These are phyloP conservation scores for Cladorhizidae sp. DNA, from an alignment of 37 sponge, comb jelly and placozoan genomes.

Conservation along the genomic window DNA sequence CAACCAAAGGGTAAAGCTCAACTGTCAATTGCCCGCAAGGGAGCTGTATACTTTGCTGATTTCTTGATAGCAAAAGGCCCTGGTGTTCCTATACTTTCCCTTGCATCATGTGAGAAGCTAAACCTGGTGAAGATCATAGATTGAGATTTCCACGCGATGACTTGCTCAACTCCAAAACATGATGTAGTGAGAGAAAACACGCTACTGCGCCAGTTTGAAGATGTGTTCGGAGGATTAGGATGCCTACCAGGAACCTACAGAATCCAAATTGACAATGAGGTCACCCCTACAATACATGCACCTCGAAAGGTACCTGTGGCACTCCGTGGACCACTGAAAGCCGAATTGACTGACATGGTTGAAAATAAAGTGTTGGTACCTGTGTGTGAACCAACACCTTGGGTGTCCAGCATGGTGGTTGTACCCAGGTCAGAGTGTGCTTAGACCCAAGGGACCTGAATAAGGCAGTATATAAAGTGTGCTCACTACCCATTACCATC, in stretches of 20 bases:
- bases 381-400: conserved; percentile 51
- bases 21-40: too few species aligned
- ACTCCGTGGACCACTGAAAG: conserved; percentile 19
- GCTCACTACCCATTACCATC: conserved; percentile 68
- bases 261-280: conserved; percentile 19
- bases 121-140: too few species aligned
- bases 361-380: conserved; percentile 46
- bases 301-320: conserved; percentile 45
- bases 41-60: too few species aligned
- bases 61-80: too few species aligned
- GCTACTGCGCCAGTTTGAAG: conserved; percentile 3
- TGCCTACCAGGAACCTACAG: conserved; percentile 32
- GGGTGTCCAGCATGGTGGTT: conserved; percentile 57
- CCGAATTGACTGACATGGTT: conserved; percentile 32
- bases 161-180: too few species aligned
- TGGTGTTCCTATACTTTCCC: too few species aligned
- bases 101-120: too few species aligned
- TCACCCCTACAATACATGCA: conserved; percentile 34
- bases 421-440: conserved; percentile 53
- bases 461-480: conserved; percentile 38
- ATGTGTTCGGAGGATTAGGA: conserved; percentile 43
- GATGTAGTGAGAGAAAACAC: not conserved
- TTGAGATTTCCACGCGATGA: too few species aligned
- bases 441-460: conserved; percentile 60
- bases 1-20: too few species aligned